A percentile compares a stretch with the other conserved stretches of the same genome.
Evolutionary conservation across 2,113 vertebrate species (phyloP).

Genomic region (Corvus hawaiiensis): DNA sequence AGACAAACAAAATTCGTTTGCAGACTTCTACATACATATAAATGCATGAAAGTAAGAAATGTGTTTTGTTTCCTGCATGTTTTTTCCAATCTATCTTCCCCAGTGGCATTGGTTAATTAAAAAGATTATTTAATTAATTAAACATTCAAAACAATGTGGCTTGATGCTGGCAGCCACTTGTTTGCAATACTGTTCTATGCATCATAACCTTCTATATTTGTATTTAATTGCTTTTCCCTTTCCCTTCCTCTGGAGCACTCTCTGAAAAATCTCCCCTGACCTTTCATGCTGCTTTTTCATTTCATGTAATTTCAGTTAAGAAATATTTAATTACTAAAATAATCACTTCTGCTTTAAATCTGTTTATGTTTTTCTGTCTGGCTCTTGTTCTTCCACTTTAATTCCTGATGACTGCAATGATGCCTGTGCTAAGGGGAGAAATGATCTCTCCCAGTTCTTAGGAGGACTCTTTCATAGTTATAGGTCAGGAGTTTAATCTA

Average conservation of each 20-base stretch:
- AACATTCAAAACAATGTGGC: constrained; percentile 38
- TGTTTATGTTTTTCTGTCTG: not conserved
- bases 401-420: not conserved
- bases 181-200: constrained; percentile 29
- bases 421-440: not conserved
- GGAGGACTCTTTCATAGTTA: not conserved
- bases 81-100: not conserved
- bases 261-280: constrained; percentile 44
- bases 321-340: constrained; percentile 54
- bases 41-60: not conserved
- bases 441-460: not conserved
- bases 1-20: not conserved
- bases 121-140: constrained; percentile 29
- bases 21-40: not conserved
- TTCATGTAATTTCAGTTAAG: constrained; percentile 36
- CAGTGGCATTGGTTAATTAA: not conserved
- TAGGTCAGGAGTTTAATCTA: not conserved
- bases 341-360: constrained; percentile 35
- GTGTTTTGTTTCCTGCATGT: not conserved
- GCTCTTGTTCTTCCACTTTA: not conserved
- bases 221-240: not conserved
- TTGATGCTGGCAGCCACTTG: not conserved
- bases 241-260: not conserved
- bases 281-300: constrained; percentile 24
- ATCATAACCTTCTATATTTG: constrained; percentile 6